Evolutionary conservation across 2,797 vertebrate genomes (phyloP).

Genomic region (Linurgus olivaceus): DNA sequence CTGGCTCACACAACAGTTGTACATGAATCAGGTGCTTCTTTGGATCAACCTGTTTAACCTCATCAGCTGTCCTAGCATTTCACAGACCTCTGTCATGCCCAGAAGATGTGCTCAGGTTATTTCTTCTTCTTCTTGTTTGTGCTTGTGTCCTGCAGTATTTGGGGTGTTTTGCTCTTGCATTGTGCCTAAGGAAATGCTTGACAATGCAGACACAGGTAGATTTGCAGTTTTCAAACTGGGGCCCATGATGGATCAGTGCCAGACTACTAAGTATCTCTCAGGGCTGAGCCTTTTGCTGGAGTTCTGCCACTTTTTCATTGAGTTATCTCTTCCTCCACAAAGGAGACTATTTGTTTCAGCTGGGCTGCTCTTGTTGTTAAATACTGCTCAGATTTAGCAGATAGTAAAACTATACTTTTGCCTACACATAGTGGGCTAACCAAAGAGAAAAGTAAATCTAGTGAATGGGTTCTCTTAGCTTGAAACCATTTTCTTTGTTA

Average conservation of each 20-base stretch:
- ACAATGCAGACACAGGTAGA: neutral
- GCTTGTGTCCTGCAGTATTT: neutral
- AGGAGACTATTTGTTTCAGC: neutral
- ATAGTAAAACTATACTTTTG: neutral
- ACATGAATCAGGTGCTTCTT: neutral
- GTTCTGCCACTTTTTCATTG: neutral
- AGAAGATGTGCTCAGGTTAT: neutral
- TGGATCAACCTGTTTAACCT: neutral
- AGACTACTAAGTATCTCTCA: neutral
- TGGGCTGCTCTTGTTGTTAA: neutral
- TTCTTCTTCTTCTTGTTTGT: neutral
- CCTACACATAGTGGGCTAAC: neutral
- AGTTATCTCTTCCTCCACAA: neutral
- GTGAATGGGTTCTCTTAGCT: neutral
- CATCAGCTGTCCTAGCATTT: neutral
- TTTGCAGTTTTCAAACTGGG: neutral
- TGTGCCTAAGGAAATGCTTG: neutral
- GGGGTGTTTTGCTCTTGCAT: neutral
- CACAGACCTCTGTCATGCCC: neutral
- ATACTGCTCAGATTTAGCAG: neutral
- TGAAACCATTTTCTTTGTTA: conserved; percentile 1
- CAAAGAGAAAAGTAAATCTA: conserved; percentile 6
- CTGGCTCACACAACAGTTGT: neutral
- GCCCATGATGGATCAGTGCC: neutral
- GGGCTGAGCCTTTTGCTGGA: neutral